These are phyloP conservation scores for Macropodus opercularis DNA, from an alignment of 2,797 vertebrate species.

Conservation along the genomic window DNA sequence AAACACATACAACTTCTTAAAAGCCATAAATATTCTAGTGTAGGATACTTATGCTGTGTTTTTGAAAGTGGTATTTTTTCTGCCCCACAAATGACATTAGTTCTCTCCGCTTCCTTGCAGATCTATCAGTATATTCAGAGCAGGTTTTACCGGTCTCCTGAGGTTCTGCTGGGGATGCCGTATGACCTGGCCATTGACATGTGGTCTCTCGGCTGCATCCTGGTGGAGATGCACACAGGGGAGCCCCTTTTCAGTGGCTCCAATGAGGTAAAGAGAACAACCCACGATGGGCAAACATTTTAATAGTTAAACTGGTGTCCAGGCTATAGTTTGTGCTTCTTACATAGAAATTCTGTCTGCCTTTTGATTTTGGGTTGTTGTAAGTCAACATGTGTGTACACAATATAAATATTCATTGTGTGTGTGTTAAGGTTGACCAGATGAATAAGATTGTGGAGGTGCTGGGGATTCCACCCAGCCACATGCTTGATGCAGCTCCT, in stretches of 20 bases:
- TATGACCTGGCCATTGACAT: slow-evolving; percentile 95
- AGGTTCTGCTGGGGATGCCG: slow-evolving; percentile 92
- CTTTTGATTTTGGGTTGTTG: too few species aligned
- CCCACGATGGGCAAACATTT: too few species aligned
- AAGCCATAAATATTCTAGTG: too few species aligned
- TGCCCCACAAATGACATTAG: too few species aligned
- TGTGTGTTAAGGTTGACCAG: slow-evolving; percentile 88
- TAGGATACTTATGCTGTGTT: too few species aligned
- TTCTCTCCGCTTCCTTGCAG: too few species aligned
- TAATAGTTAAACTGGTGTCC: too few species aligned
- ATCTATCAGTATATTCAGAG: slow-evolving; percentile 98
- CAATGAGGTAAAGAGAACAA: slow-evolving; percentile 84
- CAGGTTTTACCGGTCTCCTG: slow-evolving; percentile 93
- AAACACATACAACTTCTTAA: too few species aligned
- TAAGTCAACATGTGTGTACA: neutral
- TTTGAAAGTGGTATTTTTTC: too few species aligned
- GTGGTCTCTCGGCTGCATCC: slow-evolving; percentile 95
- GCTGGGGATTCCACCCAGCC: slow-evolving; percentile 90
- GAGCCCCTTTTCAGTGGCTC: slow-evolving; percentile 94
- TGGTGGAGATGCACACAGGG: slow-evolving; percentile 96
- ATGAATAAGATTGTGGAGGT: slow-evolving; percentile 97
- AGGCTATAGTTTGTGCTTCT: too few species aligned
- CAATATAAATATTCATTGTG: neutral
- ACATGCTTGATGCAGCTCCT: slow-evolving; percentile 94
- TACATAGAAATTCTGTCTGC: too few species aligned